Base-by-base conservation (phyloP, 1,140 invertebrate genomes). In the Alviniconcha marisindica region DNA sequence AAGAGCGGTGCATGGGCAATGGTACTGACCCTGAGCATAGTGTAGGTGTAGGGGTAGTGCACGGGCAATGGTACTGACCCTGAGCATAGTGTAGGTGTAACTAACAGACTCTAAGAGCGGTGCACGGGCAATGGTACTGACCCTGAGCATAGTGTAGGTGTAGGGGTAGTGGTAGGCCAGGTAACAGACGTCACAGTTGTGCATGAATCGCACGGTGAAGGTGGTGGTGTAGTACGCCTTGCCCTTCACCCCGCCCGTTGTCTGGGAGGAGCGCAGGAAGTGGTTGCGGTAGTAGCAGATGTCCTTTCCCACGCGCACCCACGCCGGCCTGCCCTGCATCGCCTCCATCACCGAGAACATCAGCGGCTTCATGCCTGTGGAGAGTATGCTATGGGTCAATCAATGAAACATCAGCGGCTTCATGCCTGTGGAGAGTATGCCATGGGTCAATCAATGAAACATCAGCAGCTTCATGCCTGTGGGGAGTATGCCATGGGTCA, bases 1-100 rank as follows among this genome's bases (percentile, higher is more conserved):
- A 99, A 0, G 98, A 98, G 92, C 98, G 99, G 93, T 98, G 98
- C n/a, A n/a, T n/a, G n/a, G n/a, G n/a, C n/a, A n/a, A n/a, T n/a
- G n/a, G n/a, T n/a, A 81, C 88, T 60, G 82, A 92, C 92, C 91
- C 89, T 87, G 56, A 98, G 92, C 89, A 95, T 95, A 18, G 96
- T 96, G 90, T 98, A 99, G 0, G 98, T 98, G 93, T 99, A 99
- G 0, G 98, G 98, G 92, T 98, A 99, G 93, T 98, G 98, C n/a
- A n/a, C n/a, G n/a, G n/a, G n/a, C n/a, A n/a, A n/a, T n/a, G n/a
- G n/a, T n/a, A 81, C 88, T 60, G 82, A 92, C 92, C 91, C 89
- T 87, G 56, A 98, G 92, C 89, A 95, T 95, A 18, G 96, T 96
- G 90, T 98, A 99, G 0, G 98, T 98, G 93, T 99, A n/a, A n/a